Evolutionary conservation across 2,888 invertebrate genomes (phyloP), one percentile per base, ranked within the genome.

Genomic region (Macrosoma leucophasiata): DNA sequence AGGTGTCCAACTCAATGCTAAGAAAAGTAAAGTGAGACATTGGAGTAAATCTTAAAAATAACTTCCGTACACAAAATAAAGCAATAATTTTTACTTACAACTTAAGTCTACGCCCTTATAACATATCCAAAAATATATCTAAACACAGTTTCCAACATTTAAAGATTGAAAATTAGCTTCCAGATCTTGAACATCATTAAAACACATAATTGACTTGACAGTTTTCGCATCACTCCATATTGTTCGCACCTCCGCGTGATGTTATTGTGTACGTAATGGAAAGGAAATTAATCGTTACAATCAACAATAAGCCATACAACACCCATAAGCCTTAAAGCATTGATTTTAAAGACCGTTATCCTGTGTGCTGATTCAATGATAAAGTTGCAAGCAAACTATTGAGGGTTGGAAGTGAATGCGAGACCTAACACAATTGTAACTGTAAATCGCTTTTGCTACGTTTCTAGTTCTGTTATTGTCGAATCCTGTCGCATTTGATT

Each of bases 251-350:
- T 52, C 69, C 42, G 52, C 64, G 53, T 75, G 75, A 72, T 65
- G 71, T 68, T 63, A 74, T 77, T 79, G 71, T 78, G 52, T 44
- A 43, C 36, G 60, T 68, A 73, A 76, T 74, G 66, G 67, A 71
- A 70, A 71, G 77, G 76, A 78, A 78, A 79, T 78, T 70, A 71
- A 69, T 75, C 73, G 74, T 75, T 67, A 62, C 61, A 51, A 52
- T 52, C 45, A 50, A 56, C 55, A 62, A 55, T 50, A 40, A 29
- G 46, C n/a, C n/a, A n/a, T n/a, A n/a, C n/a, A n/a, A n/a, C n/a
- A n/a, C n/a, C n/a, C n/a, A n/a, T n/a, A n/a, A n/a, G n/a, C n/a
- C n/a, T n/a, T n/a, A n/a, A n/a, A n/a, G n/a, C n/a, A n/a, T n/a
- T n/a, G n/a, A n/a, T n/a, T n/a, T n/a, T n/a, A n/a, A n/a, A n/a